phyloP scores from a whole-genome alignment of 2,113 vertebrate species.

The Pachycephala philippinensis region DNA sequence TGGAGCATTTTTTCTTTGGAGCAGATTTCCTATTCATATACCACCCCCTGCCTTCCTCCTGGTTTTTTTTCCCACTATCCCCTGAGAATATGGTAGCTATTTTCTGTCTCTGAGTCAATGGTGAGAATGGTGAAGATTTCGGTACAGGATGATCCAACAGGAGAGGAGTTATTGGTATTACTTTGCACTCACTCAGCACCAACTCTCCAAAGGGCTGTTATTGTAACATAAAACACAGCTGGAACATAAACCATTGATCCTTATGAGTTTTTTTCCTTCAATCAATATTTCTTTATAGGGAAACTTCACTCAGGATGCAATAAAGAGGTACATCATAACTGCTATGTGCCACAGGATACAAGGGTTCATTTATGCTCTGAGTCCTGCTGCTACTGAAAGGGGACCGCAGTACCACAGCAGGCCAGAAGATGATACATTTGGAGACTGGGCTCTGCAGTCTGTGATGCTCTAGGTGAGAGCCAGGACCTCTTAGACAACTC shows the following conservation, averaged over 20 bases:
- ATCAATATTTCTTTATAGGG: conserved; percentile 55
- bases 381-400: conserved; percentile 28
- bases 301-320: conserved; percentile 40
- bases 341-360: background rate
- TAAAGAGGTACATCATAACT: conserved; percentile 47
- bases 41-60: rapidly evolving
- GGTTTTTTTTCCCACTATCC: background rate
- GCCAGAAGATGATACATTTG: background rate
- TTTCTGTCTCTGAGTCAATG: background rate
- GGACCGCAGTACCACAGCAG: background rate
- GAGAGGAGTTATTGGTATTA: conserved; percentile 12
- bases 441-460: background rate
- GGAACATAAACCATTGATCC: conserved; percentile 46
- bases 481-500: background rate
- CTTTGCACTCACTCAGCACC: conserved; percentile 25
- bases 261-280: conserved; percentile 35
- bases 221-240: conserved; percentile 26
- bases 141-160: background rate
- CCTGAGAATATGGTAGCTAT: background rate
- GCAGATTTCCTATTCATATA: background rate
- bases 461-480: background rate
- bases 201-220: conserved; percentile 45
- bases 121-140: background rate
- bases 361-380: conserved; percentile 7
- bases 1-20: background rate